Evolutionary conservation across 2,797 vertebrate genomes (phyloP).

Genomic region (Lemur catta): DNA sequence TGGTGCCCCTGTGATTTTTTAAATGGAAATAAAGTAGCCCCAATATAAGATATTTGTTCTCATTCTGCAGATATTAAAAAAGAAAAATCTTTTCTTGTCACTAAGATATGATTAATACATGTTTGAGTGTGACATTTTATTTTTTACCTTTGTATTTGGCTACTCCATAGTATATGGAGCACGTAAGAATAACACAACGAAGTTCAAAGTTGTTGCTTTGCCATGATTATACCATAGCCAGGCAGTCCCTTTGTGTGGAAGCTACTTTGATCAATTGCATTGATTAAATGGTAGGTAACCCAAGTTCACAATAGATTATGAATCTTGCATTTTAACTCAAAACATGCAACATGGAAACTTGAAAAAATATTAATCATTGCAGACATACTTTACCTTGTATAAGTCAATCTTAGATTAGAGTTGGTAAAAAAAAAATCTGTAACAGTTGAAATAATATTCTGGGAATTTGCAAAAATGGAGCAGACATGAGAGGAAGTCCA

Average conservation of each 20-base stretch:
- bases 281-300: not conserved
- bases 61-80: not conserved
- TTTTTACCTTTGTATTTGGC: not conserved
- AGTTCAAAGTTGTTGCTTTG: not conserved
- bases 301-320: not conserved
- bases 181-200: not conserved
- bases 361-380: not conserved
- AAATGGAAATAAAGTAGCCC: not conserved
- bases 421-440: constrained; percentile 10
- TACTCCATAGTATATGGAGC: not conserved
- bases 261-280: not conserved
- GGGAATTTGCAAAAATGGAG: not conserved
- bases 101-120: not conserved
- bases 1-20: not conserved
- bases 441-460: not conserved
- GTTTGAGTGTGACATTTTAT: not conserved
- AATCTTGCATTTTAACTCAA: not conserved
- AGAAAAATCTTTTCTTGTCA: not conserved
- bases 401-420: not conserved
- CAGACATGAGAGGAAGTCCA: not conserved
- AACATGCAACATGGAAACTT: not conserved
- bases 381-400: not conserved
- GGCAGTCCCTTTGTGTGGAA: not conserved
- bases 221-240: not conserved
- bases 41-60: not conserved